Conservation (phyloP, 2,888 invertebrate species). For the Andrena trimmerana region DNA sequence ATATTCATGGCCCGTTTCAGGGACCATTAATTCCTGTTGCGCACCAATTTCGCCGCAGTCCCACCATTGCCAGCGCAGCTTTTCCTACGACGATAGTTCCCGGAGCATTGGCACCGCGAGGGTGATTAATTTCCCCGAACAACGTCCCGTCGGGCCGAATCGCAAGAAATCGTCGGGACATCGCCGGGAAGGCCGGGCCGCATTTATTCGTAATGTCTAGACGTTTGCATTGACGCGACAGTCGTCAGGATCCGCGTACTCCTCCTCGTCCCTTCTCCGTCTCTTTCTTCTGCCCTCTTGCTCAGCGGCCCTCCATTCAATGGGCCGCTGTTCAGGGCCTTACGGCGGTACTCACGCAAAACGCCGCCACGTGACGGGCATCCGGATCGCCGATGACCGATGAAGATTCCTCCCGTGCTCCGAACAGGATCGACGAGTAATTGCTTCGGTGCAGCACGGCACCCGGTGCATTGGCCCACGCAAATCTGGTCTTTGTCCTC, state of each 20-base stretch:
- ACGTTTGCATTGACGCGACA: conserved; percentile 73
- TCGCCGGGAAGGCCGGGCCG: conserved; percentile 31
- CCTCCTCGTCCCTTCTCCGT: conserved; percentile 46
- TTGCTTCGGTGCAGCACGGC: conserved; percentile 60
- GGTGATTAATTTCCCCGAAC: background rate
- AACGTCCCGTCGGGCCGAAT: background rate
- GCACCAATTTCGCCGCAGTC: too few relatives aligned
- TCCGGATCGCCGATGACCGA: conserved; percentile 76
- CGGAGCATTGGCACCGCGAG: too few relatives aligned
- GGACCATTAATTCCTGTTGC: too few relatives aligned
- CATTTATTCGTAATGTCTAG: conserved; percentile 56
- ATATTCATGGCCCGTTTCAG: too few relatives aligned
- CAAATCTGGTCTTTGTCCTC: conserved; percentile 69
- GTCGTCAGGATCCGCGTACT: conserved; percentile 65
- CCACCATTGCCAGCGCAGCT: too few relatives aligned
- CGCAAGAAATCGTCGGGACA: conserved; percentile 10
- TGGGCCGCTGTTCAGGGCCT: conserved; percentile 65
- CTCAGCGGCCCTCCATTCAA: conserved; percentile 62
- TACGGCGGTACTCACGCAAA: conserved; percentile 79
- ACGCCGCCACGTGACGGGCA: conserved; percentile 81
- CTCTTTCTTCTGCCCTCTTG: conserved; percentile 44
- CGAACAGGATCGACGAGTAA: conserved; percentile 70
- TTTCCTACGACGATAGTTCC: too few relatives aligned
- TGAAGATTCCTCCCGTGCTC: conserved; percentile 68
- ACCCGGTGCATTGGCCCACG: conserved; percentile 71